These are phyloP conservation scores for Oeneis ivallda DNA, from an alignment of 2,888 invertebrate genomes.

Conservation along the genomic window DNA sequence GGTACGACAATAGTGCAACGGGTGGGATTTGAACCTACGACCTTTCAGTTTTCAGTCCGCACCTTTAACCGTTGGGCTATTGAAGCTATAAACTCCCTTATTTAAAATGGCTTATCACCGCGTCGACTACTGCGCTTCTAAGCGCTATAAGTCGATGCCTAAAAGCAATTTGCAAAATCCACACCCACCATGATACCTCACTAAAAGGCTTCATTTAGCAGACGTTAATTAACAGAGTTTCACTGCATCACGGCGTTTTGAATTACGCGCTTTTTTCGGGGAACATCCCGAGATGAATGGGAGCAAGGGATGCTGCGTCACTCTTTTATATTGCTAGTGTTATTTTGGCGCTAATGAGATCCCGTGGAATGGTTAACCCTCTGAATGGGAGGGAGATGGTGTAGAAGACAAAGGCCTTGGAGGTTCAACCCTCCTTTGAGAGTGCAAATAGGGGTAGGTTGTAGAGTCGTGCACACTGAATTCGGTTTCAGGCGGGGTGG, in stretches of 20 bases:
- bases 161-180: slow-evolving; percentile 16
- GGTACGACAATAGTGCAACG: too few relatives aligned
- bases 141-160: not conserved
- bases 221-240: slow-evolving; percentile 23
- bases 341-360: slow-evolving; percentile 73
- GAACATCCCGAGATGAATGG: slow-evolving; percentile 24
- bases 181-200: not conserved
- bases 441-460: slow-evolving; percentile 10
- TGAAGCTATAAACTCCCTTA: too few relatives aligned
- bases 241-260: slow-evolving; percentile 20
- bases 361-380: slow-evolving; percentile 48
- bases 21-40: too few relatives aligned
- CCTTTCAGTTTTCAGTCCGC: too few relatives aligned
- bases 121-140: too few relatives aligned
- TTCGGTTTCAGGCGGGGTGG: not conserved
- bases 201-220: slow-evolving; percentile 22
- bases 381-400: slow-evolving; percentile 21
- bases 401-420: slow-evolving; percentile 20
- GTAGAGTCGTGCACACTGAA: not conserved
- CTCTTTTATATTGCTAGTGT: slow-evolving; percentile 74
- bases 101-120: too few relatives aligned
- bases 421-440: slow-evolving; percentile 18
- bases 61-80: too few relatives aligned
- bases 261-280: slow-evolving; percentile 24
- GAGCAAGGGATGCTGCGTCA: slow-evolving; percentile 57